Percentiles rank a stretch among this genome's conserved stretches.
phyloP scores from a whole-genome alignment of 2,888 invertebrate genomes.

The Stegana nigrithorax region DNA sequence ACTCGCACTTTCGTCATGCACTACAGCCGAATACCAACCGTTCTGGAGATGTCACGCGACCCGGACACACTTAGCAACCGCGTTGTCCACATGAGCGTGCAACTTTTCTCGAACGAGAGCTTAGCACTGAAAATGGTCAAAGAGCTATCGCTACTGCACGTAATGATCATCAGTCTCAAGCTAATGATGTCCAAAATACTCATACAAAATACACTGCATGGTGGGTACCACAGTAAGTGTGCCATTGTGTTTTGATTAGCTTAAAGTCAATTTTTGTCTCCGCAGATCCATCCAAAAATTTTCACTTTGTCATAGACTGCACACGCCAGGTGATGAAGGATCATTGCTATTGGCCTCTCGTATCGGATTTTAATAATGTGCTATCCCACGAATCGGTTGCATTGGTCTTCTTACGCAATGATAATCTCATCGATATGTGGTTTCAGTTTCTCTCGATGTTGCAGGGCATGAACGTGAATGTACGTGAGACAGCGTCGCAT shows the following conservation, averaged over 20 bases:
- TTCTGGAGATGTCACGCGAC: constrained; percentile 86
- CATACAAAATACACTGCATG: constrained; percentile 87
- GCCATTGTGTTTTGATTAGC: background rate
- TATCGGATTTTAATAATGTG: constrained; percentile 96
- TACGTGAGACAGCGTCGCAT: constrained; percentile 88
- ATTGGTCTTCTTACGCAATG: constrained; percentile 87
- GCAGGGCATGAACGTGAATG: constrained; percentile 98
- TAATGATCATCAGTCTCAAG: constrained; percentile 90
- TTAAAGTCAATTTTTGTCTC: too few species aligned
- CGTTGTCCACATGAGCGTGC: constrained; percentile 97
- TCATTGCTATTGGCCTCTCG: constrained; percentile 98
- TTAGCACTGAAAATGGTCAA: constrained; percentile 92
- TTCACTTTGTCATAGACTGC: constrained; percentile 93
- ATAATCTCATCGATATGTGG: constrained; percentile 94
- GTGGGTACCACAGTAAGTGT: constrained; percentile 68
- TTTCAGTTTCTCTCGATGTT: constrained; percentile 93
- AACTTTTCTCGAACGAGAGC: constrained; percentile 94
- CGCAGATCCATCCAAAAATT: constrained; percentile 81
- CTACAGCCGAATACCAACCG: constrained; percentile 93
- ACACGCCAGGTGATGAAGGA: constrained; percentile 93
- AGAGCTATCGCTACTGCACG: constrained; percentile 88
- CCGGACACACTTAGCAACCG: constrained; percentile 94
- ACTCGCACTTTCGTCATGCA: constrained; percentile 95
- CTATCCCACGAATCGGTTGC: constrained; percentile 93
- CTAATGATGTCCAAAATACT: constrained; percentile 95